These are phyloP conservation scores for Andrena marginata DNA, from an alignment of 2,888 invertebrate species.

Conservation along the genomic window DNA sequence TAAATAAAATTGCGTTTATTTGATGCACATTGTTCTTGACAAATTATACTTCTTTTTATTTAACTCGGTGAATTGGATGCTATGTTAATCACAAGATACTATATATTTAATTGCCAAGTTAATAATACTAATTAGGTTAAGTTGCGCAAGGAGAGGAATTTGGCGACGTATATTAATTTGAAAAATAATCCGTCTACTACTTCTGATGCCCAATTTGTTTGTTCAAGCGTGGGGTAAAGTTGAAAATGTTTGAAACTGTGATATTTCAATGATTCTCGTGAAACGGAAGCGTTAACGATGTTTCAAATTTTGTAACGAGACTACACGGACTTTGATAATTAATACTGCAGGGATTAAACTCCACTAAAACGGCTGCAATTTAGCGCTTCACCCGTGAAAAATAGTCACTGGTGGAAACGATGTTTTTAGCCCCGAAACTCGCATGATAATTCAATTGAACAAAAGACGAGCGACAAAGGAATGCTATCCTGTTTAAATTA, in stretches of 20 bases:
- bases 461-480: constrained; percentile 1
- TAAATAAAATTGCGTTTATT: not conserved
- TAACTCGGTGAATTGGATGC: not conserved
- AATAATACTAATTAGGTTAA: too few species aligned
- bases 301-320: not conserved
- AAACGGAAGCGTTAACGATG: not conserved
- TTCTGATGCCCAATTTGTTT: too few species aligned
- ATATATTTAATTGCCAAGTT: too few species aligned
- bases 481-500: constrained; percentile 2
- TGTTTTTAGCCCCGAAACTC: not conserved
- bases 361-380: not conserved
- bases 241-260: too few species aligned
- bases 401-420: not conserved
- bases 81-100: not conserved
- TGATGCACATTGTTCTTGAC: not conserved
- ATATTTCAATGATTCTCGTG: not conserved
- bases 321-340: not conserved
- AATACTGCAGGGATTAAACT: not conserved
- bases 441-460: constrained; percentile 12
- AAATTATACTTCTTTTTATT: not conserved
- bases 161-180: too few species aligned
- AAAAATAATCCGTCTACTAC: too few species aligned
- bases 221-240: too few species aligned
- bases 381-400: not conserved
- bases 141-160: too few species aligned